These are phyloP conservation scores for Drosophila kikkawai DNA, from an alignment of 1,140 invertebrate genomes.

Conservation along the genomic window DNA sequence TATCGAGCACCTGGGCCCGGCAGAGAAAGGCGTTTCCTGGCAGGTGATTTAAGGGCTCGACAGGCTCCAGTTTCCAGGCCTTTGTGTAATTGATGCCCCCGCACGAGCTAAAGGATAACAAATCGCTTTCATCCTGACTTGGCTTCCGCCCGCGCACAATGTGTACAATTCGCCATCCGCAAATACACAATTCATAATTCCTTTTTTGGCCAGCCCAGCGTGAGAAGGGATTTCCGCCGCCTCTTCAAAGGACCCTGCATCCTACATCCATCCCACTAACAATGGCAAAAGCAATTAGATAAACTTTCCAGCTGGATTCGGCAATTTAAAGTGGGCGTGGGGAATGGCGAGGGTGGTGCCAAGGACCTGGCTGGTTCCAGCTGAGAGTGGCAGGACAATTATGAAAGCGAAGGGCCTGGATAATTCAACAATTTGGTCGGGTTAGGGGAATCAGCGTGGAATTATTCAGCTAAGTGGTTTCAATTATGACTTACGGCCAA, in stretches of 20 bases:
- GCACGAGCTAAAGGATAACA: conserved; percentile 62
- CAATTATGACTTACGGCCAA: conserved; percentile 27
- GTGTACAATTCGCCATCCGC: conserved; percentile 23
- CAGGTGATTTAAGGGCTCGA: conserved; percentile 62
- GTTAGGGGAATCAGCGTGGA: conserved; percentile 31
- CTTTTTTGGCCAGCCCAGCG: conserved; percentile 55
- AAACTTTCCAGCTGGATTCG: conserved; percentile 63
- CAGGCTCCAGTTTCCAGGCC: conserved; percentile 52
- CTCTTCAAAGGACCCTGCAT: conserved; percentile 14
- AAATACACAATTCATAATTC: conserved; percentile 65
- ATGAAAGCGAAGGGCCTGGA: conserved; percentile 33
- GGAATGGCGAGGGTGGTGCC: not conserved
- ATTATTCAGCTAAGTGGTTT: conserved; percentile 37
- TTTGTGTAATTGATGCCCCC: conserved; percentile 68
- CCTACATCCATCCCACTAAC: not conserved
- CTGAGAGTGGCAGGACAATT: conserved; percentile 54
- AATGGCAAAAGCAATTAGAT: conserved; percentile 78
- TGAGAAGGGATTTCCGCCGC: conserved; percentile 68
- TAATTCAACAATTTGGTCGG: conserved; percentile 44
- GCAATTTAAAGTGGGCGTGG: conserved; percentile 59
- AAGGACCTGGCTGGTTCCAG: conserved; percentile 37
- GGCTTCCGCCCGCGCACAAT: conserved; percentile 35
- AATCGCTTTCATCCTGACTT: conserved; percentile 70
- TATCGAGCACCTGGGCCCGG: conserved; percentile 57
- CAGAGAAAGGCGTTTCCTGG: conserved; percentile 31